Conservation (phyloP, 2,888 invertebrate species). For the Drosophila merina region DNA sequence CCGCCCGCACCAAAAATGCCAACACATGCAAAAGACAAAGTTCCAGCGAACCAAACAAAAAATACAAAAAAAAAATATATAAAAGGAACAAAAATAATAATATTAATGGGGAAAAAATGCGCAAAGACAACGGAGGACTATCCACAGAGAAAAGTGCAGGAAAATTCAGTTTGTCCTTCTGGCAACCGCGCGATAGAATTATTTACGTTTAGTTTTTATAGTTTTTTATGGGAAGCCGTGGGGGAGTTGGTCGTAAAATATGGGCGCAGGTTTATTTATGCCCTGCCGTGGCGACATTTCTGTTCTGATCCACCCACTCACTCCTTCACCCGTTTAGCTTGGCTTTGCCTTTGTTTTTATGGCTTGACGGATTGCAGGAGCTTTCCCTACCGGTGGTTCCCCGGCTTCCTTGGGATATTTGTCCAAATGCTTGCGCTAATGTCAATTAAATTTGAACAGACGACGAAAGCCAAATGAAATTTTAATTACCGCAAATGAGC, state of each 20-base stretch:
- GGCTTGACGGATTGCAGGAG: slow-evolving; percentile 71
- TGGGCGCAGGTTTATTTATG: slow-evolving; percentile 80
- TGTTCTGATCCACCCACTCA: slow-evolving; percentile 46
- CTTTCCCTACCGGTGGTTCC: slow-evolving; percentile 1
- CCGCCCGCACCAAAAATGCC: slow-evolving; percentile 63
- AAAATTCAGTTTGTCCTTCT: slow-evolving; percentile 57
- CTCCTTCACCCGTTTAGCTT: slow-evolving; percentile 1
- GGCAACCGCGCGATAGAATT: slow-evolving; percentile 72
- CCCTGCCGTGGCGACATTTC: slow-evolving; percentile 69
- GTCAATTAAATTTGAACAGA: slow-evolving; percentile 74
- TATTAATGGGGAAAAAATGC: slow-evolving; percentile 68
- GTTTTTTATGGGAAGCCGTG: slow-evolving; percentile 69
- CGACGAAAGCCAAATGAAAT: slow-evolving; percentile 64
- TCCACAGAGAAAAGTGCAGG: slow-evolving; percentile 26
- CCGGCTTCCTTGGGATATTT: slow-evolving; percentile 52
- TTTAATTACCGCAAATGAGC: slow-evolving; percentile 78
- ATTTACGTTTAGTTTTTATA: slow-evolving; percentile 82
- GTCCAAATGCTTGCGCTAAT: slow-evolving; percentile 68
- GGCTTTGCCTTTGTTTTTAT: slow-evolving; percentile 66
- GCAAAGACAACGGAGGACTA: slow-evolving; percentile 36
- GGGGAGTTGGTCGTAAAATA: slow-evolving; percentile 73
- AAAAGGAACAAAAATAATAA: slow-evolving; percentile 56
- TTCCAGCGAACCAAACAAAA: slow-evolving; percentile 49
- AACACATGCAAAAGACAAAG: slow-evolving; percentile 80
- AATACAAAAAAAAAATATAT: slow-evolving; percentile 33